Evolutionary conservation across 1,140 invertebrate genomes (phyloP).

Genomic region (Batillaria attramentaria): DNA sequence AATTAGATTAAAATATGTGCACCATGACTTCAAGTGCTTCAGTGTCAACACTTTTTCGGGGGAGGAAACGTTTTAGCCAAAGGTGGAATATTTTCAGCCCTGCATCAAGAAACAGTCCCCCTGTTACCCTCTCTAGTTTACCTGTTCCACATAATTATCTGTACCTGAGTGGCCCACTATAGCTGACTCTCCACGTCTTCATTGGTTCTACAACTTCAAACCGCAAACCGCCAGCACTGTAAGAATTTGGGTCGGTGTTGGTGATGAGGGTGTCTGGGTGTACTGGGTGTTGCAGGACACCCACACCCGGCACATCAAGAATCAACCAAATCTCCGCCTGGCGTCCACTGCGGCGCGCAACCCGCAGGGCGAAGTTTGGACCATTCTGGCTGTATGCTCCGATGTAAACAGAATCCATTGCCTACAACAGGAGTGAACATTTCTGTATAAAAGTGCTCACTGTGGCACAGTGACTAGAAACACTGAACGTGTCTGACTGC

Average conservation of each 20-base stretch:
- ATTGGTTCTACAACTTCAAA: constrained; percentile 75
- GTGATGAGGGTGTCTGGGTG: constrained; percentile 71
- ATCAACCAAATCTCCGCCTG: constrained; percentile 58
- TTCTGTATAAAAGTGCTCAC: not conserved
- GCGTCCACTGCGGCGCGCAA: constrained; percentile 47
- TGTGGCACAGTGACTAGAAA: not conserved
- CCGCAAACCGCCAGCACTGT: constrained; percentile 76
- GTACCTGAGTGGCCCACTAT: constrained; percentile 76
- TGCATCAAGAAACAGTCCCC: too few relatives aligned
- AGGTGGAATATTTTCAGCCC: too few relatives aligned
- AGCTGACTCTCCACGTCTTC: constrained; percentile 75
- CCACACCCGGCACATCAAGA: constrained; percentile 53
- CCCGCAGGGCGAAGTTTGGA: constrained; percentile 40
- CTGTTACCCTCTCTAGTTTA: too few relatives aligned
- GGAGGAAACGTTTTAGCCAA: too few relatives aligned
- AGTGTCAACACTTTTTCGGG: too few relatives aligned
- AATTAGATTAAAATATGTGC: too few relatives aligned
- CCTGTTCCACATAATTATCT: constrained; percentile 19
- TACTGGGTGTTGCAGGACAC: constrained; percentile 58
- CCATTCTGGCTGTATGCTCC: constrained; percentile 52
- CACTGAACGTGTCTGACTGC: not conserved
- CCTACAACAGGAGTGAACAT: constrained; percentile 46
- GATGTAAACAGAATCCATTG: constrained; percentile 58
- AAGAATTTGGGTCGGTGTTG: constrained; percentile 66
- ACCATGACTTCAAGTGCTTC: too few relatives aligned